Evolutionary conservation across 2,888 invertebrate genomes (phyloP).

Genomic region (Cryptophagus acutangulus): DNA sequence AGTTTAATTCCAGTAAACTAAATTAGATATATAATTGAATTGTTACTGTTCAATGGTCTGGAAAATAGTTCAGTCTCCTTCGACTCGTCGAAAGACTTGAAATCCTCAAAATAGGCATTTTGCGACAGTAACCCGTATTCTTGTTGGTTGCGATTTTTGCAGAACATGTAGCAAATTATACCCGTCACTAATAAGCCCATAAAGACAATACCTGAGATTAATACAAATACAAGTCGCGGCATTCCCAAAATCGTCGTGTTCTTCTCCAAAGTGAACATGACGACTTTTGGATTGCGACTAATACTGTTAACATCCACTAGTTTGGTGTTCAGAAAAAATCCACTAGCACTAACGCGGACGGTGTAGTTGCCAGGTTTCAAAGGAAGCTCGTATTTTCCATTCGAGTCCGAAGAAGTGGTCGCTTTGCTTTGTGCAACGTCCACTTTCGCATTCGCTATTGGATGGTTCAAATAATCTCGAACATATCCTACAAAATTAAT

Average conservation of each 20-base stretch:
- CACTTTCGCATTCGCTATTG: conserved; percentile 53
- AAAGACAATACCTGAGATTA: conserved; percentile 58
- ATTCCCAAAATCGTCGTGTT: conserved; percentile 69
- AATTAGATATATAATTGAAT: conserved; percentile 4
- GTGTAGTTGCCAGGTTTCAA: conserved; percentile 52
- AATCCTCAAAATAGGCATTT: conserved; percentile 29
- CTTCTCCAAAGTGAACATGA: conserved; percentile 63
- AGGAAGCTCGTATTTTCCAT: conserved; percentile 51
- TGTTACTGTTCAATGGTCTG: conserved; percentile 31
- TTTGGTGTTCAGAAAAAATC: conserved; percentile 56
- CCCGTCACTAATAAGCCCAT: conserved; percentile 49
- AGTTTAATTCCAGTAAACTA: conserved; percentile 17
- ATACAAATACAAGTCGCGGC: conserved; percentile 71
- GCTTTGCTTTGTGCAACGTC: conserved; percentile 47
- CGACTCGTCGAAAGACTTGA: conserved; percentile 31
- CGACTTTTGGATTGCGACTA: conserved; percentile 51
- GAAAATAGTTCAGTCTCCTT: conserved; percentile 36
- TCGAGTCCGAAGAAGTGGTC: conserved; percentile 42
- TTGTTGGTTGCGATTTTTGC: conserved; percentile 39
- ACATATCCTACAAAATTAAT: conserved; percentile 52
- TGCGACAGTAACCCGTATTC: conserved; percentile 38
- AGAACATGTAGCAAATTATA: conserved; percentile 55
- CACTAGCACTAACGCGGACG: conserved; percentile 54
- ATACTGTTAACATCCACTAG: conserved; percentile 40
- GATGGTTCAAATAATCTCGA: conserved; percentile 56